phyloP scores from a whole-genome alignment of 2,113 vertebrate genomes.

The Dermatemys mawii region DNA sequence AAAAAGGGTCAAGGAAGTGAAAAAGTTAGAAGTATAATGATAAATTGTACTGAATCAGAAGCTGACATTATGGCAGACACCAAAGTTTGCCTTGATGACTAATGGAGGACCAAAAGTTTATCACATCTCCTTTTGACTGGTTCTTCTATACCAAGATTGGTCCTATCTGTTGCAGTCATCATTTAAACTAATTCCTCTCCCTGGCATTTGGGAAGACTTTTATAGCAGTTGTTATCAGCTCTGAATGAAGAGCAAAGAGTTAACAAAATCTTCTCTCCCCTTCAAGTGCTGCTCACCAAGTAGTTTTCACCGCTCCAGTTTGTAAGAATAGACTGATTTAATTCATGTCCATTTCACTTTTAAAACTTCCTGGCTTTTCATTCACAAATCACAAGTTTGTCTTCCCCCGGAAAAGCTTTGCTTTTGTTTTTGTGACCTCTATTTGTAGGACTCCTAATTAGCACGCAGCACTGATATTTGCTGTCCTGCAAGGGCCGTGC shows the following conservation, averaged over 20 bases:
- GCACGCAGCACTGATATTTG: conserved; percentile 71
- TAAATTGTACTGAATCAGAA: not conserved
- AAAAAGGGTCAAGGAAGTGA: not conserved
- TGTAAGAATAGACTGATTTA: conserved; percentile 57
- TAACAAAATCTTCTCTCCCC: conserved; percentile 41
- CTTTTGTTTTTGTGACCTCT: conserved; percentile 77
- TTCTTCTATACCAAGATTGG: accelerated
- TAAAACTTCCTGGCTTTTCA: conserved; percentile 78
- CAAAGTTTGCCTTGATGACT: not conserved
- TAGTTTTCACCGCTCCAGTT: conserved; percentile 45
- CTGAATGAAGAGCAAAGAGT: conserved; percentile 22
- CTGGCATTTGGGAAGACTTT: not conserved
- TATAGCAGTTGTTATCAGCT: not conserved
- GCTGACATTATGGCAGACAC: not conserved
- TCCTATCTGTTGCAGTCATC: not conserved
- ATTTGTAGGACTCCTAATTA: conserved; percentile 78
- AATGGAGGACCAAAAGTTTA: not conserved
- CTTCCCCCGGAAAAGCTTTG: conserved; percentile 73
- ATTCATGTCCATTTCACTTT: conserved; percentile 72
- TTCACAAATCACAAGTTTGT: conserved; percentile 78
- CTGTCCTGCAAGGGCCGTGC: conserved; percentile 49
- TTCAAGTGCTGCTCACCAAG: conserved; percentile 12
- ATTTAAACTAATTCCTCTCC: not conserved
- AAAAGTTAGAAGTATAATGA: not conserved
- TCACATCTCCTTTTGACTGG: not conserved